Percentiles rank a stretch among this genome's conserved stretches.
Conservation (phyloP, 2,888 invertebrate species). For the Andrena bicolor region DNA sequence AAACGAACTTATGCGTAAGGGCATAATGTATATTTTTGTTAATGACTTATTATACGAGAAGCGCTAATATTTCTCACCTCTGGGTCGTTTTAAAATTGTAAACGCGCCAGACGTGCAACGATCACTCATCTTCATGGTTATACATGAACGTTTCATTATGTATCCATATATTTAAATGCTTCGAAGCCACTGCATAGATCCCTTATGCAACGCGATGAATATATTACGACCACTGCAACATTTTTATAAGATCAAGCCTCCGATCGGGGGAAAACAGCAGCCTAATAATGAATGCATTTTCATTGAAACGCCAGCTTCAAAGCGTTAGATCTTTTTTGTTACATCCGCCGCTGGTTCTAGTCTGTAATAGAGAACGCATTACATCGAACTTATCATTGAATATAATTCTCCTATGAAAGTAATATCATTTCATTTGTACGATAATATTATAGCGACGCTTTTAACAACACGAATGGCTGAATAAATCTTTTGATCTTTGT, state of each 20-base stretch:
- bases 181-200: conserved; percentile 34
- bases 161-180: conserved; percentile 27
- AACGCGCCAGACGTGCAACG: conserved; percentile 15
- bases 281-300: neutral
- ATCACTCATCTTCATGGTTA: conserved; percentile 32
- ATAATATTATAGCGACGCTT: conserved; percentile 46
- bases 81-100: conserved; percentile 38
- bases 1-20: conserved; percentile 62
- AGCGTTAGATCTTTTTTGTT: conserved; percentile 42
- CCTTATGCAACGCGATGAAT: conserved; percentile 13
- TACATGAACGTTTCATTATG: conserved; percentile 39
- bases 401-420: conserved; percentile 35
- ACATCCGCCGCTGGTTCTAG: conserved; percentile 51
- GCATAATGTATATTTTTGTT: conserved; percentile 74
- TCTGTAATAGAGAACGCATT: conserved; percentile 44
- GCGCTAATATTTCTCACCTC: conserved; percentile 44
- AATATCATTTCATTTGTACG: conserved; percentile 38
- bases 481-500: conserved; percentile 58
- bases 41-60: conserved; percentile 46
- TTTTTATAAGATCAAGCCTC: conserved; percentile 15
- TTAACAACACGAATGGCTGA: conserved; percentile 50
- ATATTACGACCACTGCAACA: neutral
- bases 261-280: conserved; percentile 5
- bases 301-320: conserved; percentile 45
- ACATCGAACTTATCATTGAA: conserved; percentile 46